Evolutionary conservation across 2,113 vertebrate genomes (phyloP), one percentile per base, ranked within the genome.

Genomic region (Miniopterus natalensis): DNA sequence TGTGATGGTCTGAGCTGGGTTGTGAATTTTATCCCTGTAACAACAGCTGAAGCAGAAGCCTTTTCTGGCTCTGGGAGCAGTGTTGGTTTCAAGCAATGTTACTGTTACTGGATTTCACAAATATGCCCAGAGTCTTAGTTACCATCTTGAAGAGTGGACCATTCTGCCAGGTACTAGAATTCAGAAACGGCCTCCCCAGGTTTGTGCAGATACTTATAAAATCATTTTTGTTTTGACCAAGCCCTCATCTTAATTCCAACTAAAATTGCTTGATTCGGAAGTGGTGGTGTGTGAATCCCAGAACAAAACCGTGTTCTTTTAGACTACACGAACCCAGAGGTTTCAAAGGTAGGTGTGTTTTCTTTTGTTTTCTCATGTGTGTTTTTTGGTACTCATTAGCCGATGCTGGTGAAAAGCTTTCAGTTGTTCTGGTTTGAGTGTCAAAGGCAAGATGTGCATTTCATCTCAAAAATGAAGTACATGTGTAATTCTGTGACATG

Each of bases 21-120:
- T 95, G 93, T 97, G 93, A 95, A 73, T 81, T 98, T 95, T 97
- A 74, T 97, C 45, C 85, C 94, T 59, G 13, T 73, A 40, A 55
- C 0, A 4, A 40, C 80, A 84, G 49, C 71, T 36, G 29, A 88
- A 51, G 42, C 6, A 5, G 31, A 73, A 40, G 23, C 94, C 81
- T 11, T 63, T 21, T 0, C 18, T 83, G 87, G 78, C 77, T 71
- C 40, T 13, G 15, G 21, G 3, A 63, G 20, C 42, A 78, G 15
- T 63, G 21, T 7, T 97, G 53, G 15, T 77, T 80, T 92, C 23
- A 4, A 12, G 84, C 68, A 63, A 66, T 36, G 59, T 75, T 21
- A 20, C 27, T 17, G 49, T n/a, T 29, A 20, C 20, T 15, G 23
- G 79, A 49, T 36, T 65, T 45, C 68, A 91, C 70, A 75, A 4